Evolutionary conservation across 2,797 vertebrate genomes (phyloP), one percentile per base, ranked within the genome.

Genomic region (Spheniscus humboldti): DNA sequence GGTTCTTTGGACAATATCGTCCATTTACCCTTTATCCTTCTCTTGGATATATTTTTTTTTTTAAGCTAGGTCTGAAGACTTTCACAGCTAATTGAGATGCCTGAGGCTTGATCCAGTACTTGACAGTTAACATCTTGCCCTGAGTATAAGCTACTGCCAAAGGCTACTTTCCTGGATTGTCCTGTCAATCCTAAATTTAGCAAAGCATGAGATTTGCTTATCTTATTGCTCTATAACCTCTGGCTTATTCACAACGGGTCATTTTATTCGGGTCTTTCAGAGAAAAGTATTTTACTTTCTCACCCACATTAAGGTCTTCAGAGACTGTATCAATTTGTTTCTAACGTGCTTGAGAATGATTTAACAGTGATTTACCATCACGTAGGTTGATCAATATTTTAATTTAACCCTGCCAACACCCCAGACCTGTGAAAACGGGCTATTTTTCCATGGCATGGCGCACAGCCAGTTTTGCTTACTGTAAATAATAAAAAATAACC

Each of bases 121-220:
- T 97, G 97, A 97, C 97, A 97, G 97, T 43, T 97, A 98, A 97
- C 97, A 97, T 94, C 96, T 96, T 92, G 93, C 90, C 97, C 97
- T 90, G 95, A 82, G 24, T 53, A 81, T 25, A 45, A 95, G 50
- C 89, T 43, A 45, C 96, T 2, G 96, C 96, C 96, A 94, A 97
- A 83, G 96, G 96, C 97, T 94, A 86, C 95, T 79, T 96, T 47
- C 83, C 79, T 10, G 39, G 75, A 83, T 88, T 25, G 93, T 85
- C 95, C 97, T 96, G 86, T 87, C 96, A 96, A 33, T 41, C 94
- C 90, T 69, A 90, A 95, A 96, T 92, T 96, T 90, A 96, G 96
- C 94, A 77, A 95, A 94, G 90, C n/a, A 10, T 6, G 18, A 84
- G 63, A 87, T 91, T 25, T 43, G 74, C 92, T 88, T 73, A 59